Evolutionary conservation across 1,140 invertebrate species (phyloP), one percentile per base, ranked within the genome.

Genomic region (Micrasema longulum): DNA sequence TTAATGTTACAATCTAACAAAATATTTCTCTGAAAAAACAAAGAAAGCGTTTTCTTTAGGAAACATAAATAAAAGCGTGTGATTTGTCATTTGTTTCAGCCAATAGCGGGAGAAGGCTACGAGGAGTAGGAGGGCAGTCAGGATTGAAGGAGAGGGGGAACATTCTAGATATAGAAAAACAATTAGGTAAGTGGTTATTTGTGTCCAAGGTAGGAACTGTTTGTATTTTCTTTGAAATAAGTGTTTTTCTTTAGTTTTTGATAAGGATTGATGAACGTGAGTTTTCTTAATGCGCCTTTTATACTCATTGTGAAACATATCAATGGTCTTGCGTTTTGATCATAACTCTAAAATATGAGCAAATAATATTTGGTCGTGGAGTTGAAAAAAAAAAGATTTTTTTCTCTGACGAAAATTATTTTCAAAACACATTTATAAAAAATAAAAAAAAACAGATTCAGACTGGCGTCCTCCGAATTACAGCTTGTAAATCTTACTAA

Each of bases 61-160:
- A 16, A 22, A 60, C 55, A 60, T 43, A 60, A 60, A 60, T 60
- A 60, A 41, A 60, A 41, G 36, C 55, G 55, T 60, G 55, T 60
- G 55, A 60, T 60, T 60, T 60, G 55, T 60, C 55, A 60, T 38
- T 60, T 60, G 55, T 60, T 60, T 35, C 18, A 60, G 55, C 55
- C 55, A 60, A 60, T 43, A 60, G 16, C 36, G 20, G 23, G 18
- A 31, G 36, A 31, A 31, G 55, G 35, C 6, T 18, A 38, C 31
- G 31, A n/a, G 35, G 36, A 31, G 55, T 18, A 18, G 55, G 36
- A 38, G 55, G 52, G 12, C 36, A 60, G 5, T 10, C 36, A 60
- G 5, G 35, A 60, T 60, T 60, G 55, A n/a, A 16, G 36, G 22
- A 18, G 11, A 41, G 18, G 20, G 55, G 36, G 36, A 18, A n/a